phyloP scores from a whole-genome alignment of 2,113 vertebrate genomes.

The Misgurnus anguillicaudatus region DNA sequence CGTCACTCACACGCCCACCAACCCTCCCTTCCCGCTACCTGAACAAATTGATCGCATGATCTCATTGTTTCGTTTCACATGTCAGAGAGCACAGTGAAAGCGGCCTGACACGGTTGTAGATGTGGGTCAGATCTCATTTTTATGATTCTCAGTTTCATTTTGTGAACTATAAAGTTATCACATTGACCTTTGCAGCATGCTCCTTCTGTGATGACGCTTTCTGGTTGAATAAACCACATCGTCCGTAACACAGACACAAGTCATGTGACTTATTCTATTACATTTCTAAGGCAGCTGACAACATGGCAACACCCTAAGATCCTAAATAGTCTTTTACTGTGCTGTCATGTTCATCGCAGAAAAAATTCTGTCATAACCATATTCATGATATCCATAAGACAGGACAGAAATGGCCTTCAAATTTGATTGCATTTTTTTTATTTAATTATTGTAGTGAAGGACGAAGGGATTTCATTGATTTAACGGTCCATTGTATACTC shows the following conservation, averaged over 20 bases:
- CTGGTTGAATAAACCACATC: too few species aligned
- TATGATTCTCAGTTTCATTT: neutral
- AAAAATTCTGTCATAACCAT: slow-evolving; percentile 67
- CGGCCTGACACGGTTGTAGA: slow-evolving; percentile 1
- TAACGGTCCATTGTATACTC: slow-evolving; percentile 74
- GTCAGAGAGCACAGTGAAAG: slow-evolving; percentile 69
- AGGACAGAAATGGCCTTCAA: slow-evolving; percentile 18
- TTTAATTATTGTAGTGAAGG: slow-evolving; percentile 38
- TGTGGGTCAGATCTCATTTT: neutral
- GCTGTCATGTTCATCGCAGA: slow-evolving; percentile 62
- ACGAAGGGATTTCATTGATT: slow-evolving; percentile 65
- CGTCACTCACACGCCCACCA: slow-evolving; percentile 48
- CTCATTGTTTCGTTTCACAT: slow-evolving; percentile 65
- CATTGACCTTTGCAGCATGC: neutral
- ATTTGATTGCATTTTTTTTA: neutral
- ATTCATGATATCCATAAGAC: slow-evolving; percentile 70
- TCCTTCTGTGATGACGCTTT: neutral
- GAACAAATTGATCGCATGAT: slow-evolving; percentile 52
- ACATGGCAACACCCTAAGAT: too few species aligned
- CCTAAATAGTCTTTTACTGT: slow-evolving; percentile 65
- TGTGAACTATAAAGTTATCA: neutral
- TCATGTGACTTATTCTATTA: too few species aligned
- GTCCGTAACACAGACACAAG: too few species aligned
- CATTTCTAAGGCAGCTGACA: too few species aligned
- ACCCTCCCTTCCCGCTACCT: slow-evolving; percentile 55